Base-by-base conservation (phyloP, 2,888 invertebrate species). In the Terebella lapidaria region DNA sequence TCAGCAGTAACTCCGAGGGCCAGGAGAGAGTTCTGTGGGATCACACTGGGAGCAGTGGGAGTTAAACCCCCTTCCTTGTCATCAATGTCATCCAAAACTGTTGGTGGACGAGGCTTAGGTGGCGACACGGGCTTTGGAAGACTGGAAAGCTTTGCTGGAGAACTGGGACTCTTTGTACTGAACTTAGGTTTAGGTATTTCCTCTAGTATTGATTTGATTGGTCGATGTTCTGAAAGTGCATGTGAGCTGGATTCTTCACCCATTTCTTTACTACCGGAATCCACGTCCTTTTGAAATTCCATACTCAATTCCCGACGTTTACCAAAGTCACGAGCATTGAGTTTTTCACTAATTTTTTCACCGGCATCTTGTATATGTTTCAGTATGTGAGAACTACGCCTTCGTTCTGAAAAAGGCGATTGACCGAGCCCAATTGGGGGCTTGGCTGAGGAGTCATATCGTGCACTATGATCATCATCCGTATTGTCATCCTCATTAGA, bases 401-500 rank as follows among this genome's bases (percentile, higher is more conserved):
- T 30, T 27, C 49, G 24, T 20, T 57, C 60, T 15, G 57, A 45
- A 54, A 29, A 60, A 10, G 60, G 60, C 5, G 60, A 57, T 47
- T 25, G 27, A 26, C 20, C 55, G 22, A 22, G 24, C 22, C 24
- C 35, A 24, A 55, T 22, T n/a, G 10, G 22, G 5, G 49, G 49
- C 49, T 49, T 22, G 24, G 10, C 49, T n/a, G n/a, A 10, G n/a
- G 42, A 35, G 42, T 25, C 53, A 53, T 4, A 10, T 27, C 26
- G 4, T 10, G 26, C 20, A 22, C 35, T 15, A 22, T 29, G 30
- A 10, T 45, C 26, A 5, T 56, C 56, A 47, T 56, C 56, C 3
- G 54, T 72, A n/a, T n/a, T n/a, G 49, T 73, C 72, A 27, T 92
- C 92, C 69, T 94, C 94, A 0, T 93, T 62, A 25, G 62, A 64